Conservation (phyloP, 2,113 vertebrate species). For the Galeopterus variegatus region DNA sequence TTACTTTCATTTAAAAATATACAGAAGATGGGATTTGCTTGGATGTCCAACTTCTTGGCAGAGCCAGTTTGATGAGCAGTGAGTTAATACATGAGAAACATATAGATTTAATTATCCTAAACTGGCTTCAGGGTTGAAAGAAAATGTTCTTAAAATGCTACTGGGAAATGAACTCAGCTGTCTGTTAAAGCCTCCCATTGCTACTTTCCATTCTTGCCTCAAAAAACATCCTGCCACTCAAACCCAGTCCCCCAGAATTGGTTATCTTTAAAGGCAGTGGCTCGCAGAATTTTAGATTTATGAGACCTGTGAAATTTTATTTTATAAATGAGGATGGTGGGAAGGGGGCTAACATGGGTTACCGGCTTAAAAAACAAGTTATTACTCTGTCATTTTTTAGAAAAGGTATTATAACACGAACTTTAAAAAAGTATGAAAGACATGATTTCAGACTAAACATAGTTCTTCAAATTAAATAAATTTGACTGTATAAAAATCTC, state of each 20-base stretch:
- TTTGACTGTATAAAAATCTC: conserved; percentile 22
- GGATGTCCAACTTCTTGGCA: not conserved
- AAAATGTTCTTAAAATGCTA: not conserved
- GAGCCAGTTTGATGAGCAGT: conserved; percentile 13
- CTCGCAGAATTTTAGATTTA: conserved; percentile 34
- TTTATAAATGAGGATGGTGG: not conserved
- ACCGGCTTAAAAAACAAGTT: not conserved
- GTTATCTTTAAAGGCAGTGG: not conserved
- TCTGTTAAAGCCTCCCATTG: not conserved
- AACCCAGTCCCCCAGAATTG: not conserved
- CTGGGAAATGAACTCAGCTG: not conserved
- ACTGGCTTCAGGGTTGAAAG: not conserved
- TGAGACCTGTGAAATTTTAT: not conserved
- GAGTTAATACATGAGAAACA: conserved; percentile 57
- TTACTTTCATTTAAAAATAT: conserved; percentile 69
- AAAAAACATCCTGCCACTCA: not conserved
- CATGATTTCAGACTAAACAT: conserved; percentile 50
- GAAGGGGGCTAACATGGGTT: not conserved
- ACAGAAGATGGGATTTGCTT: conserved; percentile 54
- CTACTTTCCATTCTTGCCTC: not conserved
- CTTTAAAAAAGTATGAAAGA: conserved; percentile 11
- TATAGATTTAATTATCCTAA: conserved; percentile 50
- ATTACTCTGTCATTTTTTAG: conserved; percentile 2
- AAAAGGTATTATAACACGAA: conserved; percentile 28
- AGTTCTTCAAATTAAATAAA: conserved; percentile 58